A percentile compares a stretch with the other conserved stretches of the same genome.
These are phyloP conservation scores for Pentalonia nigronervosa DNA, from an alignment of 1,140 invertebrate species.

Conservation along the genomic window DNA sequence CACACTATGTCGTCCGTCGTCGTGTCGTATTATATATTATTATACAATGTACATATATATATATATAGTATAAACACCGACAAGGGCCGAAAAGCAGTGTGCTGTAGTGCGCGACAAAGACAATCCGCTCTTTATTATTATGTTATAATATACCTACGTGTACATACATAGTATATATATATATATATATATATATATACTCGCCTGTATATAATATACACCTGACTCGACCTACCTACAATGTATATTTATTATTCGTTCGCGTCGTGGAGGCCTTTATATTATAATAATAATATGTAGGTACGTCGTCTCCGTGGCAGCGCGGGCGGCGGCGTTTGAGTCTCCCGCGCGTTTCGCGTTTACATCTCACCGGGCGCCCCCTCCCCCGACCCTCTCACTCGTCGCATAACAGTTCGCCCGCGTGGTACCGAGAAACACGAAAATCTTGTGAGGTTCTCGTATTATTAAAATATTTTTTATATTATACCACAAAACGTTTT, in stretches of 20 bases:
- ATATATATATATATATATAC: too few species aligned
- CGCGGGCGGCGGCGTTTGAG: not conserved
- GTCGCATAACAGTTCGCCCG: not conserved
- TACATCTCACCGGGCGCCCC: not conserved
- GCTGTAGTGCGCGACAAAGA: not conserved
- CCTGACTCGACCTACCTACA: not conserved
- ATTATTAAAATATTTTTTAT: not conserved
- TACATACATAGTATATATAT: too few species aligned
- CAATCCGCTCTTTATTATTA: conserved; percentile 26
- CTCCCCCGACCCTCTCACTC: too few species aligned
- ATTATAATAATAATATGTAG: not conserved
- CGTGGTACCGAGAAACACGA: not conserved
- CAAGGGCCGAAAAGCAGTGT: conserved; percentile 11
- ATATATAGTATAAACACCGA: conserved; percentile 23
- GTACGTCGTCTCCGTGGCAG: not conserved
- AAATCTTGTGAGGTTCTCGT: not conserved
- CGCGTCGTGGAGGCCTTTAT: not conserved
- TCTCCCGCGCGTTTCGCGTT: not conserved
- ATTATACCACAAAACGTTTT: not conserved
- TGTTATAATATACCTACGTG: not conserved
- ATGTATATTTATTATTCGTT: not conserved
- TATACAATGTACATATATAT: not conserved
- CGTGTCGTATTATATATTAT: not conserved
- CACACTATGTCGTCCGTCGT: conserved; percentile 26
- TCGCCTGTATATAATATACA: not conserved